A percentile compares a stretch with the other conserved stretches of the same genome.
phyloP scores from a whole-genome alignment of 2,888 invertebrate genomes.

The Yponomeuta plumbellus region DNA sequence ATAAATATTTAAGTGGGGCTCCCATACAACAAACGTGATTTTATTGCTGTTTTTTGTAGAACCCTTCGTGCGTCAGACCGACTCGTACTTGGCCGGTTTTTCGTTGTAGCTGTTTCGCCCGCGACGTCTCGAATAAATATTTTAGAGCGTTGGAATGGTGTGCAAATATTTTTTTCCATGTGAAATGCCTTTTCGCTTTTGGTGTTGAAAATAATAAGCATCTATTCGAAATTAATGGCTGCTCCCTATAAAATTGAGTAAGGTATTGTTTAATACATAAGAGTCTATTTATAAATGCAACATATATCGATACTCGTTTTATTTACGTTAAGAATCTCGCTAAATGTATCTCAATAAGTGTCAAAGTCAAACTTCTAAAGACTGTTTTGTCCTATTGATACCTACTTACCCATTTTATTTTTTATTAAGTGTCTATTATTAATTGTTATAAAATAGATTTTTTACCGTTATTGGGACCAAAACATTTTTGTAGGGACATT shows the following conservation, averaged over 20 bases:
- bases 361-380: not conserved
- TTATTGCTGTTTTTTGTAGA: no score
- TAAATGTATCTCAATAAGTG: not conserved
- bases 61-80: no score
- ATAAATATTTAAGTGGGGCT: no score
- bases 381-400: constrained; percentile 1
- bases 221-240: no score
- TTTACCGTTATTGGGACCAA: not conserved
- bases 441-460: not conserved
- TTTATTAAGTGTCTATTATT: not conserved
- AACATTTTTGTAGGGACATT: not conserved
- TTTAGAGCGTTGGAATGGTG: no score
- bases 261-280: not conserved
- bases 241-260: no score
- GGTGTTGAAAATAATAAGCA: no score
- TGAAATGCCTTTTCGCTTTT: no score
- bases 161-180: no score
- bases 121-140: not conserved
- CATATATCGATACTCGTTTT: not conserved
- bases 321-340: not conserved
- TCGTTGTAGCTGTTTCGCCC: not conserved
- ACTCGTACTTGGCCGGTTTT: no score
- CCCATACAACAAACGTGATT: no score
- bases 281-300: not conserved
- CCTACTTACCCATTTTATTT: not conserved